These are phyloP conservation scores for Acronicta psi DNA, from an alignment of 2,888 invertebrate species.

Conservation along the genomic window DNA sequence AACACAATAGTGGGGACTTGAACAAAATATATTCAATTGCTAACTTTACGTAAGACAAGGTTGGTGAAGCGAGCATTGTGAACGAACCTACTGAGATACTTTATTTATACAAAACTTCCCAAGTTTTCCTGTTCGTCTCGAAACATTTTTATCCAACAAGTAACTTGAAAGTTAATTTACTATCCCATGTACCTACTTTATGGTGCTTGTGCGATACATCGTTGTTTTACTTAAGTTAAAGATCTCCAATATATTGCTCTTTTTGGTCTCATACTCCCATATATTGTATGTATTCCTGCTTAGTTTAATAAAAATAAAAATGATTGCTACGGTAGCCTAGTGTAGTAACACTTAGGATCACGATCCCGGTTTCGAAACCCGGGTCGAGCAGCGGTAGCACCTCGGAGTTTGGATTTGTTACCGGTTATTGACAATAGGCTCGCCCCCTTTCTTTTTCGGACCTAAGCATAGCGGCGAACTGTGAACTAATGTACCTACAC, in stretches of 20 bases:
- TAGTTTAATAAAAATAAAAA: no score
- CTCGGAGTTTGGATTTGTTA: no score
- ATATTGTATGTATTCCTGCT: no score
- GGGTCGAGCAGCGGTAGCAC: no score
- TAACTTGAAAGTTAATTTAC: constrained; percentile 56
- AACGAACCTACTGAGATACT: constrained; percentile 54
- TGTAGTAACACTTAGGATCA: no score
- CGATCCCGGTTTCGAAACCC: no score
- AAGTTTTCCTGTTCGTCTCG: constrained; percentile 57
- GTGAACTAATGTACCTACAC: no score
- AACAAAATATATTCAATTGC: constrained; percentile 60
- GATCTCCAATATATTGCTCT: constrained; percentile 7
- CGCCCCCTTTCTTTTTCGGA: no score
- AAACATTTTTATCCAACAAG: constrained; percentile 58
- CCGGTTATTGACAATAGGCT: no score
- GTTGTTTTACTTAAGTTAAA: constrained; percentile 28
- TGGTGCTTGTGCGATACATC: constrained; percentile 37
- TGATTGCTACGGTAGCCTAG: no score
- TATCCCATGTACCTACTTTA: constrained; percentile 40
- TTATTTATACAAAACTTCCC: constrained; percentile 49
- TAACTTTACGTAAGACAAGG: constrained; percentile 54
- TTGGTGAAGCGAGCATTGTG: constrained; percentile 57
- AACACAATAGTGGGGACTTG: constrained; percentile 53
- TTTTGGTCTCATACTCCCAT: constrained; percentile 5
- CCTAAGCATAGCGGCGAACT: no score